Conservation (phyloP, 2,113 vertebrate species). For the Varanus komodoensis region DNA sequence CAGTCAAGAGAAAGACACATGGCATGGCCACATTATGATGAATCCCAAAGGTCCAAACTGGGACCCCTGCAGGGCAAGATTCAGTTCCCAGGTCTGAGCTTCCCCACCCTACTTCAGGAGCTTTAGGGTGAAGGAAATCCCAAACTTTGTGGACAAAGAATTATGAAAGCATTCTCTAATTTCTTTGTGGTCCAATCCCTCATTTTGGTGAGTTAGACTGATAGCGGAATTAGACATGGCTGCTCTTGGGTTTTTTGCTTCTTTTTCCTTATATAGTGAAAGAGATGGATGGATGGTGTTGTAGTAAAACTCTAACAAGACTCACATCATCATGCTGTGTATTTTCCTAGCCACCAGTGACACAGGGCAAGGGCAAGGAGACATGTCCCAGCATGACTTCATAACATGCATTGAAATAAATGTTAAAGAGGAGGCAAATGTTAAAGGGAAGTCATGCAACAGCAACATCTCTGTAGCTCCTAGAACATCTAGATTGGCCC, state of each 20-base stretch:
- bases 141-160: not conserved
- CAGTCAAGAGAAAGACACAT: too few species aligned
- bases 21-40: too few species aligned
- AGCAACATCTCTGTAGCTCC: not conserved
- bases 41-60: too few species aligned
- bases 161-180: not conserved
- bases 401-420: not conserved
- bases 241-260: too few species aligned
- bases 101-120: too few species aligned
- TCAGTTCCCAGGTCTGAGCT: too few species aligned
- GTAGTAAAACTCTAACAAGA: too few species aligned
- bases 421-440: not conserved
- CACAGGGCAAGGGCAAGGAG: not conserved
- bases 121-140: not conserved
- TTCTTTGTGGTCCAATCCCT: not conserved
- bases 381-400: not conserved
- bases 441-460: not conserved
- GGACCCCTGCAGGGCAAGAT: too few species aligned
- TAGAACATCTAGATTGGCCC: not conserved
- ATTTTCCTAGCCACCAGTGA: not conserved
- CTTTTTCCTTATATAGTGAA: not conserved
- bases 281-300: too few species aligned
- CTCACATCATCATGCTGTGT: not conserved
- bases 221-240: not conserved
- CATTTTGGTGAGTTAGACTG: not conserved